phyloP scores from a whole-genome alignment of 2,888 invertebrate genomes.

The Xanthostigma xanthostigma region DNA sequence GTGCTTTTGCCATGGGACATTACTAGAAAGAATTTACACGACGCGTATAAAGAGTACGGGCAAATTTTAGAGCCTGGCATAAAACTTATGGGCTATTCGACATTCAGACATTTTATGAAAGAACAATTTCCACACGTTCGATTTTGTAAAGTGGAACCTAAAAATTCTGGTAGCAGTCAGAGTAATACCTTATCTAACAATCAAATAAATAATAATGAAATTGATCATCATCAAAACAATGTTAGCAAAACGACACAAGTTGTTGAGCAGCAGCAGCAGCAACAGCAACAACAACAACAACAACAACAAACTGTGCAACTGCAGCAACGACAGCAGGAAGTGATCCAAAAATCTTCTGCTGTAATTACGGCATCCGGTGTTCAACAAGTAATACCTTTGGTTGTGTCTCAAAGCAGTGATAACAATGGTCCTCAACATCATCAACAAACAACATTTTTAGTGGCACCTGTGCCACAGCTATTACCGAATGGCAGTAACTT shows the following conservation, averaged over 20 bases:
- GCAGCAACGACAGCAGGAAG: conserved; percentile 30
- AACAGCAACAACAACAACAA: conserved; percentile 29
- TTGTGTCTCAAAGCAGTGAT: conserved; percentile 35
- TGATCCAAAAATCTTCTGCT: conserved; percentile 32
- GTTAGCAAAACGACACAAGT: conserved; percentile 8
- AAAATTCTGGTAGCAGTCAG: conserved; percentile 28
- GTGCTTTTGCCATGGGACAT: conserved; percentile 39
- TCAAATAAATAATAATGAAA: neutral
- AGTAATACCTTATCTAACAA: neutral
- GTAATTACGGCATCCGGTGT: conserved; percentile 35
- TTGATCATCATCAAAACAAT: conserved; percentile 1
- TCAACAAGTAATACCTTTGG: conserved; percentile 47
- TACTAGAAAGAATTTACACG: conserved; percentile 55
- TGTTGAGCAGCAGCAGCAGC: conserved; percentile 29
- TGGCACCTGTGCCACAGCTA: conserved; percentile 49
- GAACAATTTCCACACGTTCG: conserved; percentile 67
- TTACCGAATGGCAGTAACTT: conserved; percentile 31
- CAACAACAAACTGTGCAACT: conserved; percentile 24
- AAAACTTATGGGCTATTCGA: conserved; percentile 66
- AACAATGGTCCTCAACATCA: conserved; percentile 26
- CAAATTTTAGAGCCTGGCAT: conserved; percentile 52
- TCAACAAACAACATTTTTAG: conserved; percentile 47
- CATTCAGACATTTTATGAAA: conserved; percentile 67
- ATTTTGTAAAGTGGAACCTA: conserved; percentile 45
- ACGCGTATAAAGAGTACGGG: conserved; percentile 58